These are phyloP conservation scores for Amiota mariae DNA, from an alignment of 2,888 invertebrate species.

Conservation along the genomic window DNA sequence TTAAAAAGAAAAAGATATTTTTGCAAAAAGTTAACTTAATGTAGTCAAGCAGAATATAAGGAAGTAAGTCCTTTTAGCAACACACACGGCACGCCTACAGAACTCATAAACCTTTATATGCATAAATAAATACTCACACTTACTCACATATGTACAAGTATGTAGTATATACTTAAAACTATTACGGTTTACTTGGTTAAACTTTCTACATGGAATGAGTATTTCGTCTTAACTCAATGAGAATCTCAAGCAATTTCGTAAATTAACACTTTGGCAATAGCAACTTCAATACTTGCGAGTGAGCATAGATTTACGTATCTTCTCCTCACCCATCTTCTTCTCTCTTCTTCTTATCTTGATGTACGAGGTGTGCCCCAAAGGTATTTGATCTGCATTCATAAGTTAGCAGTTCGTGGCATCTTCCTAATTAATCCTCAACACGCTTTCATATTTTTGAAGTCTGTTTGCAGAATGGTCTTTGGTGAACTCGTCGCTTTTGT, in stretches of 20 bases:
- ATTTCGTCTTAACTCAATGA: conserved; percentile 58
- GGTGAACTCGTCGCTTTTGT: too few relatives aligned
- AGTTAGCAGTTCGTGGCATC: too few relatives aligned
- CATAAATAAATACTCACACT: conserved; percentile 52
- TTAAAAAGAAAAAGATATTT: conserved; percentile 47
- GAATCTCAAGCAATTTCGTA: conserved; percentile 64
- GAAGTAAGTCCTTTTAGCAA: too few relatives aligned
- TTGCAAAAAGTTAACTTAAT: conserved; percentile 8
- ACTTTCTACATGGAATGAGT: background rate
- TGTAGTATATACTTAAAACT: conserved; percentile 8
- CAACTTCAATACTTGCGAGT: conserved; percentile 13
- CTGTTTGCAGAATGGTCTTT: too few relatives aligned
- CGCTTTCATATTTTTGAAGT: too few relatives aligned
- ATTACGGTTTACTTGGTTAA: background rate
- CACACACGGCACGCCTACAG: conserved; percentile 23
- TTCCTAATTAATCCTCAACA: too few relatives aligned
- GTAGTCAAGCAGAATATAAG: conserved; percentile 19
- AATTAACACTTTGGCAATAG: conserved; percentile 61
- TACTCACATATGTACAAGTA: background rate
- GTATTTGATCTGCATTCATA: too few relatives aligned
- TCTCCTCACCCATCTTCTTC: background rate
- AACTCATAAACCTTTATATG: conserved; percentile 56
- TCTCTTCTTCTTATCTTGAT: too few relatives aligned
- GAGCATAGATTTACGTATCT: background rate
- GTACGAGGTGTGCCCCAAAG: too few relatives aligned